These are phyloP conservation scores for Hippocampus kuda DNA, from an alignment of 2,797 vertebrate species.

Conservation along the genomic window DNA sequence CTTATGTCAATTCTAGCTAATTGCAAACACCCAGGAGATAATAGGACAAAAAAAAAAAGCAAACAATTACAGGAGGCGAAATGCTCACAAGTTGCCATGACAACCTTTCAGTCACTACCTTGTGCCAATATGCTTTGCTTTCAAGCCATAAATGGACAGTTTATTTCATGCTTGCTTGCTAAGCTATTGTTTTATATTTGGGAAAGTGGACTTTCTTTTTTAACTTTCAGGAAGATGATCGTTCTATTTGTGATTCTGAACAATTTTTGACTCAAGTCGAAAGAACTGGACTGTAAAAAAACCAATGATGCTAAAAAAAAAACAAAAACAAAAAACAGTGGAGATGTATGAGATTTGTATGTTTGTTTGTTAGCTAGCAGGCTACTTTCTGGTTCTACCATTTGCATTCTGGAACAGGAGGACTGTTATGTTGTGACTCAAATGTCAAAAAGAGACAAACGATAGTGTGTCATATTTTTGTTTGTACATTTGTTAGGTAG, in stretches of 20 bases:
- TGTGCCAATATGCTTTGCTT: not conserved
- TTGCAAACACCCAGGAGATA: not conserved
- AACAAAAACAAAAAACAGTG: too few relatives aligned
- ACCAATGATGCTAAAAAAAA: not conserved
- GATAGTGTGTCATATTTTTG: too few relatives aligned
- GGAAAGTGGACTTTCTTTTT: not conserved
- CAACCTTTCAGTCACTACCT: not conserved
- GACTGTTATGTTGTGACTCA: not conserved
- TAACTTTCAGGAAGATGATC: not conserved
- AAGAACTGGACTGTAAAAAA: not conserved
- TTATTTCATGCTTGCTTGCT: not conserved
- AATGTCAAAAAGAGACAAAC: not conserved
- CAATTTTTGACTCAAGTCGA: not conserved
- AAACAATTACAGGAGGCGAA: not conserved
- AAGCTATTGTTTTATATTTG: not conserved
- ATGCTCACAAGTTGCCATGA: slow-evolving; percentile 1
- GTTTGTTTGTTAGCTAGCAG: not conserved
- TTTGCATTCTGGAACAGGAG: not conserved
- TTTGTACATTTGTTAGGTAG: too few relatives aligned
- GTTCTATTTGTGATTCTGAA: not conserved
- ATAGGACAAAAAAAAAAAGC: too few relatives aligned
- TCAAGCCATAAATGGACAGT: not conserved
- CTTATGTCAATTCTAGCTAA: not conserved
- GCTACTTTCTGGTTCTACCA: not conserved
- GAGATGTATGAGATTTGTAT: not conserved